Evolutionary conservation across 2,888 invertebrate genomes (phyloP), one percentile per base, ranked within the genome.

Genomic region (Miltochrista miniata): DNA sequence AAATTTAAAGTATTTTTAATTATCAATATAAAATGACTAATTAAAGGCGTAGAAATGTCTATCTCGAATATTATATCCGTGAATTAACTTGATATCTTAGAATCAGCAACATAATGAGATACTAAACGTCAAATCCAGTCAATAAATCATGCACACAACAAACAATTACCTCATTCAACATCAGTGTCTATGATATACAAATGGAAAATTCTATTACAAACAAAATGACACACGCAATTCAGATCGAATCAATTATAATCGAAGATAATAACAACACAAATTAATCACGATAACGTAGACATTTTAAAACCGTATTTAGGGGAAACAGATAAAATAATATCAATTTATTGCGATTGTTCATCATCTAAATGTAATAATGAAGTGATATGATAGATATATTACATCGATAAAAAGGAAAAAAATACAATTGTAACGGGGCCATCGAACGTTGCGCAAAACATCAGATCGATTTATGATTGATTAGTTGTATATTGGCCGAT

Each of bases 401-500:
- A 64, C 41, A 56, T 43, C 42, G 70, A 68, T 68, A 66, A 45
- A 46, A 54, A 49, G 64, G 75, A 72, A 79, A 84, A 43, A 82
- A 81, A 75, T 69, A 79, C 67, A 70, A 68, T 57, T 68, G 77
- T 83, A 80, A 64, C 63, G 75, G 71, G 68, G 68, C 41, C 79
- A 79, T 64, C 70, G 64, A 44, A 57, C 65, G 70, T 83, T 81
- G 79, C 82, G 83, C 81, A 84, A 86, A 78, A 74, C 81, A 62
- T 69, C 64, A 68, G 76, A 72, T 70, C 76, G 80, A 79, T 77
- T 79, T 79, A 78, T 86, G 85, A 85, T 86, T 88, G 87, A 88
- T 86, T 77, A 76, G 71, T 78, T 81, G 81, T 61, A 35, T 53
- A 74, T 70, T 45, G 36, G 36, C 13, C 45, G 30, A 83, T 81